Base-by-base conservation (phyloP, 1,140 invertebrate species). In the Trachymyrmex cornetzi region DNA sequence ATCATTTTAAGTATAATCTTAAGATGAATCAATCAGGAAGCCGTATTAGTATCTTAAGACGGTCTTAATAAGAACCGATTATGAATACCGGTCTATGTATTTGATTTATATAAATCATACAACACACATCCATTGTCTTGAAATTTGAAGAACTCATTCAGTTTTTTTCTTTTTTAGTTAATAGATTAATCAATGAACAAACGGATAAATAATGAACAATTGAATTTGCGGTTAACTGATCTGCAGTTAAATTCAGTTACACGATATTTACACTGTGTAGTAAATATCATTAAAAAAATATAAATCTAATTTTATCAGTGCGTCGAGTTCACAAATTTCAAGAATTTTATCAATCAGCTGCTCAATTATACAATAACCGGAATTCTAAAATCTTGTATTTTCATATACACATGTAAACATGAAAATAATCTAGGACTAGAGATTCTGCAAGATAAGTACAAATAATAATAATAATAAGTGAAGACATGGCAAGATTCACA, bases 381-480 rank as follows among this genome's bases (percentile, higher is more conserved):
- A 88, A 87, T 89, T 55, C 44, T 64, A 85, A 81, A 89, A 69
- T 59, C 90, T 87, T 82, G 87, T 59, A 44, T 74, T 90, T 91
- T 81, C 85, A n/a, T 27, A 66, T 19, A 66, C 64, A 66, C 34
- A 38, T 87, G 53, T 57, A 66, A 69, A 66, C 80, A 34, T 34
- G 84, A 89, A 89, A 92, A 89, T 91, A 91, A 90, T 63, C 87
- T 91, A 92, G 90, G 91, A 92, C 91, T 92, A 92, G 91, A 92
- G 85, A 85, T 92, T 91, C 87, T 86, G 81, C 85, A 84, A 84
- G 11, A 82, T 87, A 86, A 90, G 81, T 80, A 84, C 75, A 63
- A 79, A 79, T 88, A 71, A 48, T 44, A 71, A 48, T 44, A 71
- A 59, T 74, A 77, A 77, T 69, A 66, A 66, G n/a, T 30, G 74